Evolutionary conservation across 2,113 vertebrate species (phyloP).

Genomic region (Orycteropus afer): DNA sequence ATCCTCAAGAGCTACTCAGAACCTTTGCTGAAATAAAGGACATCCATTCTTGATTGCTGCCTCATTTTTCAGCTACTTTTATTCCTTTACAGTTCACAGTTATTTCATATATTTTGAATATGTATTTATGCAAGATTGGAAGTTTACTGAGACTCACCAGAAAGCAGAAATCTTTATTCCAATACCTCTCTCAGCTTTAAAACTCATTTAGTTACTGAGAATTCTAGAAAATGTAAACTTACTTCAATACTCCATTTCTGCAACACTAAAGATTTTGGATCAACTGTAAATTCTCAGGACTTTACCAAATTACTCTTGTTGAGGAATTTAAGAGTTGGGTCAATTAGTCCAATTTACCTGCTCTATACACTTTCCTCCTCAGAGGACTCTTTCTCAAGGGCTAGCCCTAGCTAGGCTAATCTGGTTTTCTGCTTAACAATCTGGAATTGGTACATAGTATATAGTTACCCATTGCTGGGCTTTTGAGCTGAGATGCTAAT

Average conservation of each 20-base stretch:
- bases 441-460: not conserved
- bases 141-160: not conserved
- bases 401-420: not conserved
- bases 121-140: not conserved
- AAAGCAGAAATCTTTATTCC: conserved; percentile 18
- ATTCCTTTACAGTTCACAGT: not conserved
- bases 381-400: not conserved
- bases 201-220: not conserved
- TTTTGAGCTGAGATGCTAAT: not conserved
- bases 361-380: not conserved
- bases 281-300: not conserved
- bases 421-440: not conserved
- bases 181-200: not conserved
- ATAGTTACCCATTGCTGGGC: not conserved
- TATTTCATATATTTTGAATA: not conserved
- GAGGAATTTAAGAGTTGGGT: not conserved
- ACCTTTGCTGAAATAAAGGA: conserved; percentile 3
- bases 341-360: conserved; percentile 2
- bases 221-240: conserved; percentile 36
- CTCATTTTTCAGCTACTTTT: not conserved
- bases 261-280: not conserved
- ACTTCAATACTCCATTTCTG: not conserved
- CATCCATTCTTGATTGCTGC: not conserved
- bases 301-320: not conserved
- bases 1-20: not conserved